Evolutionary conservation across 92 coral and sea anemone species (phyloP).

Genomic region (Bergia puertoricense): DNA sequence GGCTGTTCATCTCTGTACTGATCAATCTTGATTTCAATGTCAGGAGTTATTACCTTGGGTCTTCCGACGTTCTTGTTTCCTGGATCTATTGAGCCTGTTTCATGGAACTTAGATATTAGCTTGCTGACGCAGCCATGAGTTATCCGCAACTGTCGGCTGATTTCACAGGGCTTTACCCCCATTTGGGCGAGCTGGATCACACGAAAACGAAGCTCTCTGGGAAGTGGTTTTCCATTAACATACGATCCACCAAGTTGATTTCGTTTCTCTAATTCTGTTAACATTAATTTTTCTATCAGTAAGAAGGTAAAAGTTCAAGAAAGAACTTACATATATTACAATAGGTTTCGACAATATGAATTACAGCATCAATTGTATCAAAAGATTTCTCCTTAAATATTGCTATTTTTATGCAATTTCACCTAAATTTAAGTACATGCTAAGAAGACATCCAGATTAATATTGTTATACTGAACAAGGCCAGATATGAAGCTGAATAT

Average conservation of each 20-base stretch:
- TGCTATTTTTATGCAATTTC: too few species aligned
- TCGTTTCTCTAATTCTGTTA: slow-evolving; percentile 3
- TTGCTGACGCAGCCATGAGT: slow-evolving; percentile 95
- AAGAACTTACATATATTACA: too few species aligned
- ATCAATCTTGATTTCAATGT: slow-evolving; percentile 78
- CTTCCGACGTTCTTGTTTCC: slow-evolving; percentile 77
- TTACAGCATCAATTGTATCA: too few species aligned
- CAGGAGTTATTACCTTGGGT: slow-evolving; percentile 84
- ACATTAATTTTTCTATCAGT: neutral
- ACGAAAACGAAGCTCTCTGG: slow-evolving; percentile 72
- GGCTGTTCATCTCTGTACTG: slow-evolving; percentile 75
- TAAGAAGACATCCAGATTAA: too few species aligned
- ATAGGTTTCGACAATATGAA: too few species aligned
- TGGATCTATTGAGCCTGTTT: slow-evolving; percentile 79
- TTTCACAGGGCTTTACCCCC: slow-evolving; percentile 91
- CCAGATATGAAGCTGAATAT: too few species aligned
- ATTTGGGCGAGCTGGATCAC: slow-evolving; percentile 77
- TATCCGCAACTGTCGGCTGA: slow-evolving; percentile 81
- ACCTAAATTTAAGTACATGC: too few species aligned
- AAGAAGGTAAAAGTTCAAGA: neutral
- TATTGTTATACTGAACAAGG: too few species aligned
- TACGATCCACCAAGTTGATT: slow-evolving; percentile 93
- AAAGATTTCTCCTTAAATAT: too few species aligned
- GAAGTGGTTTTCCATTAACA: slow-evolving; percentile 81
- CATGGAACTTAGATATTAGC: slow-evolving; percentile 77